Evolutionary conservation across 2,888 invertebrate genomes (phyloP), one percentile per base, ranked within the genome.

Genomic region (Axea sp.): DNA sequence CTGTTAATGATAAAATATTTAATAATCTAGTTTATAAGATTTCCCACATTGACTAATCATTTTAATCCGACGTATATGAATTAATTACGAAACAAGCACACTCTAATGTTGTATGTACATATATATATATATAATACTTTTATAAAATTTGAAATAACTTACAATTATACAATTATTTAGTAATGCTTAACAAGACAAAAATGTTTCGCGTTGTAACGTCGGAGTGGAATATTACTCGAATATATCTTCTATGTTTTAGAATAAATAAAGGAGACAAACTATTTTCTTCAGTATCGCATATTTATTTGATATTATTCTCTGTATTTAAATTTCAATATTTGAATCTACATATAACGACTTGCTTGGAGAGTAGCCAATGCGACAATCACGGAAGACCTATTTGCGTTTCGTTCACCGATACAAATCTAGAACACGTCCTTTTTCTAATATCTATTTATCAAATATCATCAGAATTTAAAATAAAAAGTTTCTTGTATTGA

Each of bases 261-360:
- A 59, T 26, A 35, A 33, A 59, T 33, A 30, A 31, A 22, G 2
- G n/a, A 3, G 3, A 59, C 3, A 33, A 12, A n/a, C n/a, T n/a
- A n/a, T n/a, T n/a, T n/a, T n/a, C 8, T 39, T 47, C 19, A 15
- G 9, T 8, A 7, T 11, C 22, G 8, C 59, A 45, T 31, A 30
- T 59, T 57, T 65, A 51, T 57, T 51, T 31, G 15, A 9, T 31
- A 53, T 24, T 24, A 67, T 51, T 33, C 24, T 22, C 43, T 45
- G 49, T 57, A 57, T 68, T 68, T 39, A 55, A 57, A 73, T 73
- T 64, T 55, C 57, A 57, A 69, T 69, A 62, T 69, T 43, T 19
- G 59, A 69, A 69, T 64, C 69, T 57, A 22, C 62, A 68, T 41
- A 49, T 47, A 59, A 59, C 28, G 43, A 41, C 26, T 30, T 1